Evolutionary conservation across 2,797 vertebrate genomes (phyloP), one percentile per base, ranked within the genome.

Genomic region (Pseudochaenichthys georgianus): DNA sequence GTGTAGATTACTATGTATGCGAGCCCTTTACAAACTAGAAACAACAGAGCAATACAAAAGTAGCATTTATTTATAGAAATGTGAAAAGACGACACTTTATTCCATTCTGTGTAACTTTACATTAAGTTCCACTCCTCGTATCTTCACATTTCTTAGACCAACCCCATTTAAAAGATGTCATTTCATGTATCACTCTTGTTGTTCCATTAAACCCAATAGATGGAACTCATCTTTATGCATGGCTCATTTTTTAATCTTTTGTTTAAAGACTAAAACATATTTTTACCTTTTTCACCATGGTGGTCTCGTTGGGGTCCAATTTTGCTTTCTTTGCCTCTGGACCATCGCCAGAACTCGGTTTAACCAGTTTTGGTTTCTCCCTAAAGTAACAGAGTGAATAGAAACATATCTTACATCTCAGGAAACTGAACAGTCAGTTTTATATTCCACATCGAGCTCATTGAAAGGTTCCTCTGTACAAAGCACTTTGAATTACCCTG

Each of bases 201-300:
- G 9, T 48, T 13, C n/a, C 31, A 31, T 34, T 62, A 3, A 48
- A 45, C 16, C 43, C 16, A 46, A 46, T 11, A 48, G 3, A 34
- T 12, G 23, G 23, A 48, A 63, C n/a, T 13, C 2, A n/a, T 34
- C 4, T 48, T 9, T 7, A 48, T 19, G 13, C 21, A 38, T 8
- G 34, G 34, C 34, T 28, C 28, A 38, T 6, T 38, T 38, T 34
- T 31, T 17, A 9, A 34, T 19, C 19, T 38, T n/a, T 31, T 28
- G 11, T 9, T 52, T 12, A 15, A 13, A 4, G 12, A 61, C 31
- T 42, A 5, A 28, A 46, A 17, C 11, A 34, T 12, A 12, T 31
- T 10, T 2, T 0, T 10, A 97, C 98, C 93, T 97, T 99, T 88
- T 99, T 99, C 75, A 98, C 95, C 95, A 99, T 95, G 73, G 91